Percentiles rank a stretch among this genome's conserved stretches.
Evolutionary conservation across 2,113 vertebrate species (phyloP).

Genomic region (Ophthalmotilapia sp.): DNA sequence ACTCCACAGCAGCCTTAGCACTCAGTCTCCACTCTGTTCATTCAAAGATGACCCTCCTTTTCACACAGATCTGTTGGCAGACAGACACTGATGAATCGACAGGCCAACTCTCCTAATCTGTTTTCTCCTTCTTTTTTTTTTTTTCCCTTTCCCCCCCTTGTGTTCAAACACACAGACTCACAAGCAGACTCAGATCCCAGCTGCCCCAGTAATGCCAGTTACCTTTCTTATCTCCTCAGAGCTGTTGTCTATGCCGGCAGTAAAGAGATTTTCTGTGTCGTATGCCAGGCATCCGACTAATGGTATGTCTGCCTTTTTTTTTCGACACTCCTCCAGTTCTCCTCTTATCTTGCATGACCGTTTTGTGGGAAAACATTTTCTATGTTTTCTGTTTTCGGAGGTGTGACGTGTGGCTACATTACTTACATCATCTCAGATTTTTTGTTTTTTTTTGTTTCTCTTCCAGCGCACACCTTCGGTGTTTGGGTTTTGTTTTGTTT

Average conservation of each 20-base stretch:
- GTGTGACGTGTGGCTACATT: conserved; percentile 22
- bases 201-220: conserved; percentile 72
- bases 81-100: neutral
- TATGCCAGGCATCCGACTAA: conserved; percentile 99
- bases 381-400: conserved; percentile 36
- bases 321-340: conserved; percentile 38
- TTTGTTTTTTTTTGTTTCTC: neutral
- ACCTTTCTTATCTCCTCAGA: conserved; percentile 98
- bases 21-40: neutral
- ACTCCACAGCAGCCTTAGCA: neutral
- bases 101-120: neutral
- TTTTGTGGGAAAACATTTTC: conserved; percentile 46
- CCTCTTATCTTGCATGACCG: conserved; percentile 72
- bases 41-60: neutral
- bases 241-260: conserved; percentile 97
- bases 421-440: conserved; percentile 15
- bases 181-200: conserved; percentile 9
- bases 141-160: neutral
- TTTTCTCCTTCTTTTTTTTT: neutral
- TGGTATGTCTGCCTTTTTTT: conserved; percentile 89
- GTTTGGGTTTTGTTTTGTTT: conserved; percentile 14
- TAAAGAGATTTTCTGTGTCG: conserved; percentile 99
- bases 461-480: conserved; percentile 16
- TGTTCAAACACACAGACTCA: neutral
- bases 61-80: neutral